Percentiles rank a stretch among this genome's conserved stretches.
Evolutionary conservation across 1,140 invertebrate genomes (phyloP).

Genomic region (Calephelis virginiensis): DNA sequence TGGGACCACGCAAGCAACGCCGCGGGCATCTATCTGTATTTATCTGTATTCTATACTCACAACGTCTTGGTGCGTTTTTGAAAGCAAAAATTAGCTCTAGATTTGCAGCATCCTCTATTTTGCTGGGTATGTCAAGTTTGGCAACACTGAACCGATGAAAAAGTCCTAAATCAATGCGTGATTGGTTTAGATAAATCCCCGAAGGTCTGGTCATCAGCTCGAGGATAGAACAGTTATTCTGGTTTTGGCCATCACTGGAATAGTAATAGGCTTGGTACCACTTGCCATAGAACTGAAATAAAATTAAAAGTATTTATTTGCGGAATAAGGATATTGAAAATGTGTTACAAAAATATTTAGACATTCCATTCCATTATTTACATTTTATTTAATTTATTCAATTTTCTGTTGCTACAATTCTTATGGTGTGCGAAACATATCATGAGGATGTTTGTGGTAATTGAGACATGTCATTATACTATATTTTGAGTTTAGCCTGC

Average conservation of each 20-base stretch:
- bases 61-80: slow-evolving; percentile 55
- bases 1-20: too few relatives aligned
- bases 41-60: slow-evolving; percentile 41
- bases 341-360: too few relatives aligned
- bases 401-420: too few relatives aligned
- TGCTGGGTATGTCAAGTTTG: slow-evolving; percentile 44
- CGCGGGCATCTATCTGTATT: too few relatives aligned
- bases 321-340: too few relatives aligned
- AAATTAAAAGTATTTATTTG: too few relatives aligned
- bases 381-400: too few relatives aligned
- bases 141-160: slow-evolving; percentile 62
- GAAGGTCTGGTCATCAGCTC: slow-evolving; percentile 45
- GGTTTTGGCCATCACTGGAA: slow-evolving; percentile 53
- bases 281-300: slow-evolving; percentile 57
- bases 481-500: too few relatives aligned
- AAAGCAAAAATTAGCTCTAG: slow-evolving; percentile 48
- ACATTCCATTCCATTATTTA: too few relatives aligned
- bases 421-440: too few relatives aligned
- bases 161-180: slow-evolving; percentile 56
- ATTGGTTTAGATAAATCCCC: slow-evolving; percentile 58
- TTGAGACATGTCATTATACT: too few relatives aligned
- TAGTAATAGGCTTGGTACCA: slow-evolving; percentile 64
- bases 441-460: too few relatives aligned
- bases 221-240: slow-evolving; percentile 58
- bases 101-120: slow-evolving; percentile 41